Evolutionary conservation across 2,113 vertebrate species (phyloP), one percentile per base, ranked within the genome.

Genomic region (Dipodomys spectabilis): DNA sequence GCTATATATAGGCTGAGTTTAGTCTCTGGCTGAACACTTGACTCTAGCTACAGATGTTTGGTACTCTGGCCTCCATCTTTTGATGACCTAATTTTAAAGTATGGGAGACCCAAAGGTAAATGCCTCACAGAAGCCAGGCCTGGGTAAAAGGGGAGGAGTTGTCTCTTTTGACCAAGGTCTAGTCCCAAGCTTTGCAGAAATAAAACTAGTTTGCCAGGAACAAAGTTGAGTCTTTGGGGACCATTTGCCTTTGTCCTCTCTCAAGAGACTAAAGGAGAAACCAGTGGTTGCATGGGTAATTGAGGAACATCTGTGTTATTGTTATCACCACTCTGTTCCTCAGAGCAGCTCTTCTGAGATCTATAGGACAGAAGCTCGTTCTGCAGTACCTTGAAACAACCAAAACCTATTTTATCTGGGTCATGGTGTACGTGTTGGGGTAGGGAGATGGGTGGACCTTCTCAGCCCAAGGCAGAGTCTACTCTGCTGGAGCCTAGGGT

Each of bases 1-100:
- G n/a, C 23, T 82, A 32, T 90, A 69, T 77, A 88, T 92, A 89
- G 77, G 15, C 60, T 80, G 72, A 35, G n/a, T 80, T 62, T 91
- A 53, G 39, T 79, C 62, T n/a, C 22, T 67, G 7, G 12, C 44
- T 68, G 39, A 20, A 78, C 20, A 39, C 57, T 80, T 44, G 75
- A 62, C 68, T 67, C 16, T 62, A 49, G 35, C 15, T 49, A 49
- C 22, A 44, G 12, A 19, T 68, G 12, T 68, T 87, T 82, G 32
- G 44, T 81, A 83, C 8, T 23, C 11, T 74, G 22, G 45, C 32
- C 28, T 92, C 0, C 67, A 67, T 95, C 57, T 16, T 92, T 22
- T 60, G 5, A 7, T 77, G 53, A 85, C 27, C 69, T 77, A 10
- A 77, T 49, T 95, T 94, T 92, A 60, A 77, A 95, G 74, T 39